These are phyloP conservation scores for Epinotia demarniana DNA, from an alignment of 2,888 invertebrate genomes.

Conservation along the genomic window DNA sequence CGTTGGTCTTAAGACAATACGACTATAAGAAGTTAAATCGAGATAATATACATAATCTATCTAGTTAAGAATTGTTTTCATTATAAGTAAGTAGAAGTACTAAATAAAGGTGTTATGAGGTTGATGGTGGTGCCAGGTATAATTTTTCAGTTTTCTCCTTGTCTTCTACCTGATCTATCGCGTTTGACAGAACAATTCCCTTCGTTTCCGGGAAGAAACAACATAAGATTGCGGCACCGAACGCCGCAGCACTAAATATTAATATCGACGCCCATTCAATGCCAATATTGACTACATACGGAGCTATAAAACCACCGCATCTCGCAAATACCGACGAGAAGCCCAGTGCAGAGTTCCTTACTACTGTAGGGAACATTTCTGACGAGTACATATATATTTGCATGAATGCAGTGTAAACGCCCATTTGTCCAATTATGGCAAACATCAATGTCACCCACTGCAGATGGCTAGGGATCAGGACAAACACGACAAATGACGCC, in stretches of 20 bases:
- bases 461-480: slow-evolving; percentile 65
- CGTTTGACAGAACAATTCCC: slow-evolving; percentile 69
- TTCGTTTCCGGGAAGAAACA: slow-evolving; percentile 75
- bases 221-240: slow-evolving; percentile 68
- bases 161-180: slow-evolving; percentile 69
- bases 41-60: not conserved
- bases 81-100: not conserved
- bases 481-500: slow-evolving; percentile 66
- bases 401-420: slow-evolving; percentile 88
- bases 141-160: slow-evolving; percentile 39
- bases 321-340: slow-evolving; percentile 88
- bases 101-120: slow-evolving; percentile 13
- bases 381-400: slow-evolving; percentile 89
- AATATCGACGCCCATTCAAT: slow-evolving; percentile 72
- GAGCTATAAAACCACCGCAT: slow-evolving; percentile 88
- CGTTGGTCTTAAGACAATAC: not conserved
- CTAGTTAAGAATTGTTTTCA: not conserved
- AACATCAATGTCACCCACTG: slow-evolving; percentile 85
- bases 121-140: slow-evolving; percentile 4
- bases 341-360: slow-evolving; percentile 92
- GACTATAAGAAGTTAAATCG: not conserved
- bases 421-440: slow-evolving; percentile 90
- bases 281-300: slow-evolving; percentile 86
- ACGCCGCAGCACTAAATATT: slow-evolving; percentile 69
- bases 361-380: slow-evolving; percentile 91